These are phyloP conservation scores for Oscheius onirici DNA, from an alignment of 2,888 invertebrate genomes.

Conservation along the genomic window DNA sequence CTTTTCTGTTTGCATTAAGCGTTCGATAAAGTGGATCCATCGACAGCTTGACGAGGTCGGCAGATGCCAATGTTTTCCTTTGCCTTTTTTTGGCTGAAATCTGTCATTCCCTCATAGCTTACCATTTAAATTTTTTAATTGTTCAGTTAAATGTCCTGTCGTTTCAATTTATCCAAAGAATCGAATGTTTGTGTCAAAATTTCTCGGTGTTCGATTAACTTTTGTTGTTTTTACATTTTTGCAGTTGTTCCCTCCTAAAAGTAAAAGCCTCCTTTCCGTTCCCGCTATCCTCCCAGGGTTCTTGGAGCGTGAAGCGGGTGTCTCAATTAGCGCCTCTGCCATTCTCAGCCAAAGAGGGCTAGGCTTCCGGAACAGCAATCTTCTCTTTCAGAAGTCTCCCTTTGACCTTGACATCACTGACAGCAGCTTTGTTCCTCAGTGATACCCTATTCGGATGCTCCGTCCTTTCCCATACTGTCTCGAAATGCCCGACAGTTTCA, in stretches of 20 bases:
- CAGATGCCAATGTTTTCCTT: not conserved
- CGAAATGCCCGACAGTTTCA: no score
- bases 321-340: constrained; percentile 32
- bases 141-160: no score
- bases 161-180: no score
- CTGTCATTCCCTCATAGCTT: not conserved
- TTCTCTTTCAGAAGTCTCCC: not conserved
- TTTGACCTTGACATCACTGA: not conserved
- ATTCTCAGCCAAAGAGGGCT: constrained; percentile 15
- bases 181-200: no score
- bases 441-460: no score
- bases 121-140: not conserved
- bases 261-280: not conserved
- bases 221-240: no score
- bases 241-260: not conserved
- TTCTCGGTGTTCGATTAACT: no score
- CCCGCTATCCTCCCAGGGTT: not conserved
- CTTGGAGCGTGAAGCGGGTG: constrained; percentile 27
- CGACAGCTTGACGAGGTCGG: not conserved
- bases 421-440: no score
- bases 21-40: constrained; percentile 29
- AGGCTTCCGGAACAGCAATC: constrained; percentile 26
- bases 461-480: no score
- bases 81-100: not conserved
- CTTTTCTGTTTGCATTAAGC: constrained; percentile 22